phyloP scores from a whole-genome alignment of 2,888 invertebrate species.

The Ctena decussata region DNA sequence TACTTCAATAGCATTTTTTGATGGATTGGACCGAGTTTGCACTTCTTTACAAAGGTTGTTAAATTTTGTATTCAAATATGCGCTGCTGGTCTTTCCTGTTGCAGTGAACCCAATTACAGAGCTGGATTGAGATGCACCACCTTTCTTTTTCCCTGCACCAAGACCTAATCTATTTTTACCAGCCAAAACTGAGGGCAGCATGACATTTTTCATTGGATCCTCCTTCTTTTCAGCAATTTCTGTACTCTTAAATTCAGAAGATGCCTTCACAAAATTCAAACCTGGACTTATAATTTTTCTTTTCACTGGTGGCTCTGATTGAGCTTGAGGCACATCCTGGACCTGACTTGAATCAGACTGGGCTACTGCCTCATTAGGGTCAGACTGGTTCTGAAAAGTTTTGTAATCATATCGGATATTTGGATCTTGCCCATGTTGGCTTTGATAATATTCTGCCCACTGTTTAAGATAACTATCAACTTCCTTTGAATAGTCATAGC shows the following conservation, averaged over 20 bases:
- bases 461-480: background rate
- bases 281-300: slow-evolving; percentile 38
- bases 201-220: background rate
- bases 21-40: slow-evolving; percentile 30
- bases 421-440: background rate
- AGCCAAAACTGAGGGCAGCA: slow-evolving; percentile 5
- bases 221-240: slow-evolving; percentile 42
- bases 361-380: background rate
- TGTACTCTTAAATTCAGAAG: slow-evolving; percentile 63
- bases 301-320: background rate
- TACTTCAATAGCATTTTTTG: slow-evolving; percentile 60
- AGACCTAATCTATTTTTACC: slow-evolving; percentile 6
- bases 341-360: background rate
- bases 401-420: slow-evolving; percentile 33
- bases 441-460: background rate
- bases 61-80: background rate
- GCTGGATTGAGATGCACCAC: background rate
- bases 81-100: background rate
- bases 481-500: background rate
- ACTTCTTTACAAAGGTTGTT: slow-evolving; percentile 22
- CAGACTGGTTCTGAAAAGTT: slow-evolving; percentile 19
- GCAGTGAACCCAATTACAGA: background rate
- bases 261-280: slow-evolving; percentile 67
- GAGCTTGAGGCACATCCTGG: background rate
- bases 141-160: background rate